Evolutionary conservation across 2,888 invertebrate genomes (phyloP).

Genomic region (Perdita meconis): DNA sequence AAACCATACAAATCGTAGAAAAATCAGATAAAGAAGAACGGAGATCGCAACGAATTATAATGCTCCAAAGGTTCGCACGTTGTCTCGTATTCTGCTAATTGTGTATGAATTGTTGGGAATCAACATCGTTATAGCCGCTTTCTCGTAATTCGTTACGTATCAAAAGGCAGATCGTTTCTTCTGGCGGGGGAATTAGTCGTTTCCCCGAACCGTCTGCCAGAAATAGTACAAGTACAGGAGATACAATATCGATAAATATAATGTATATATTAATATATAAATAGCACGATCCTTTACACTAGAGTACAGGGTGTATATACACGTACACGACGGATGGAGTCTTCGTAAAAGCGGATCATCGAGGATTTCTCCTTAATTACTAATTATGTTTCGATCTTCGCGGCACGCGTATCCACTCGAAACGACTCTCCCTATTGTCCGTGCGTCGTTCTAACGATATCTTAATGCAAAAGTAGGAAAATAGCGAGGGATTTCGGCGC

Average conservation of each 20-base stretch:
- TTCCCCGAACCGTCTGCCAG: constrained; percentile 16
- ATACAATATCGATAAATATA: constrained; percentile 71
- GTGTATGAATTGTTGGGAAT: not conserved
- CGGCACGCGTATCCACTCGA: constrained; percentile 26
- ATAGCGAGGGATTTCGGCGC: constrained; percentile 71
- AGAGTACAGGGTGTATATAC: constrained; percentile 71
- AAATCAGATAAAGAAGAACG: constrained; percentile 12
- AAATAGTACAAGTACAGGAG: constrained; percentile 57
- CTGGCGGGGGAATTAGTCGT: not conserved
- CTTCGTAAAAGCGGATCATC: constrained; percentile 63
- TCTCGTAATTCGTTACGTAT: constrained; percentile 47
- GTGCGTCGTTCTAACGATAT: constrained; percentile 57
- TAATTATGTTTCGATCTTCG: constrained; percentile 59
- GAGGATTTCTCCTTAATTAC: constrained; percentile 62
- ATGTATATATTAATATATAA: constrained; percentile 69
- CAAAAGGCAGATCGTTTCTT: constrained; percentile 44
- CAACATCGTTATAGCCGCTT: constrained; percentile 32
- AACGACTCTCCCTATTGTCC: constrained; percentile 58
- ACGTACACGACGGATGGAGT: constrained; percentile 78
- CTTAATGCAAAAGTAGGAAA: constrained; percentile 79
- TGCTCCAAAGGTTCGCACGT: constrained; percentile 4
- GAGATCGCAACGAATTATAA: not conserved
- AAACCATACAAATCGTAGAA: constrained; percentile 32
- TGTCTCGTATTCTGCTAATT: not conserved
- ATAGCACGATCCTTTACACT: constrained; percentile 72